Evolutionary conservation across 2,113 vertebrate species (phyloP), one percentile per base, ranked within the genome.

Genomic region (Telmatochromis brachygnathus): DNA sequence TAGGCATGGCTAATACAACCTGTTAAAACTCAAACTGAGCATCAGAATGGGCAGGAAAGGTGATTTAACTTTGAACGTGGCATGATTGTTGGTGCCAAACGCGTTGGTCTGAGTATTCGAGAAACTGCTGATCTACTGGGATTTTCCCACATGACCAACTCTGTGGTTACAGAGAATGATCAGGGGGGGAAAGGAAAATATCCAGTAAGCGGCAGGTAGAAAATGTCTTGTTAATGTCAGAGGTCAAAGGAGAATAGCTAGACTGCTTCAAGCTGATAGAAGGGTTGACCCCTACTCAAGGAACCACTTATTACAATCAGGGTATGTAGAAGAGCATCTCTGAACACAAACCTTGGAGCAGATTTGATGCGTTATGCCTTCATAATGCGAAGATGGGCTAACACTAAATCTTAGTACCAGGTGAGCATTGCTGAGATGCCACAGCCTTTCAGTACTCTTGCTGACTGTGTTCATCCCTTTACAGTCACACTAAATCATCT

Each of bases 71-170:
- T 23, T 17, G 68, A 45, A 45, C 5, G 2, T 9, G 35, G n/a
- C 7, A 70, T 23, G 3, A 14, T 9, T 45, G 37, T 23, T 42
- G 12, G 35, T 15, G 65, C 33, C 33, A 70, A 21, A 68, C 1
- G 3, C 0, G 11, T 21, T 13, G 62, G 0, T 68, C 62, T 6
- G 35, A 70, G 1, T 23, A 70, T 14, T 42, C 2, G 2, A 39
- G 35, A 6, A 70, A 70, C 35, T 21, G 60, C 30, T 37, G 19
- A 37, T 65, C 6, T 65, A 65, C 60, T 65, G 33, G 60, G 33
- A 65, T 65, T 37, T 65, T 37, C 33, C 60, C 14, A 39, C 33
- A 65, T n/a, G 6, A 21, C 3, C 62, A 68, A 39, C 33, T 37
- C 35, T 39, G n/a, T 1, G 62, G n/a, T 21, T 21, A 37, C 33